Evolutionary conservation across 1,140 invertebrate species (phyloP), one percentile per base, ranked within the genome.

Genomic region (Phocides pigmalion): DNA sequence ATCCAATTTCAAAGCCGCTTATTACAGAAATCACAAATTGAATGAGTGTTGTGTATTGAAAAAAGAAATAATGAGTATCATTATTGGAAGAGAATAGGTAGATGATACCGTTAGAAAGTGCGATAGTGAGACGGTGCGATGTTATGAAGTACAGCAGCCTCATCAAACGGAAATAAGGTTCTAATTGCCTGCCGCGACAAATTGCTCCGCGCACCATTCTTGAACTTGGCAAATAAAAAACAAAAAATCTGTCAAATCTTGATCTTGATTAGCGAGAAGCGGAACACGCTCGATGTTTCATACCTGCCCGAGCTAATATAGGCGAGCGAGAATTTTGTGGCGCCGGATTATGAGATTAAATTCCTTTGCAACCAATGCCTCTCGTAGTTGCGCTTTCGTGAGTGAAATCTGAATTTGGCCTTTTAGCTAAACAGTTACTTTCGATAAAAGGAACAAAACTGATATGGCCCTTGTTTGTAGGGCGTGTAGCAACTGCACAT

Each of bases 61-160:
- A 72, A 69, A 73, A 68, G 66, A 63, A 68, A 68, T 68, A 79
- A 79, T 64, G 62, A 72, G 67, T 68, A 61, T 78, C 64, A 82
- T 82, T 76, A 76, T 68, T 65, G 59, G 44, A 71, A 72, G 70
- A 70, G 66, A 76, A 78, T 64, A 68, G 58, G 28, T 32, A 32
- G 28, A 11, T 63, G 35, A 62, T 42, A 42, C 76, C 74, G 72
- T 76, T 82, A 80, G 76, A 82, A 79, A 82, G 76, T 67, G 46
- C 58, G 12, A 49, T 49, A 72, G 59, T 39, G 39, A 54, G 58
- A 49, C 46, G 53, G 32, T 47, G 66, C 56, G 58, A 56, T 62
- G 56, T 68, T 72, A 62, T 59, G 66, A 65, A 72, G 62, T 68
- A 58, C 68, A 37, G 39, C 15, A 70, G 50, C 32, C 66, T 72